Conservation (phyloP, 1,140 invertebrate species). For the Atta colombica region DNA sequence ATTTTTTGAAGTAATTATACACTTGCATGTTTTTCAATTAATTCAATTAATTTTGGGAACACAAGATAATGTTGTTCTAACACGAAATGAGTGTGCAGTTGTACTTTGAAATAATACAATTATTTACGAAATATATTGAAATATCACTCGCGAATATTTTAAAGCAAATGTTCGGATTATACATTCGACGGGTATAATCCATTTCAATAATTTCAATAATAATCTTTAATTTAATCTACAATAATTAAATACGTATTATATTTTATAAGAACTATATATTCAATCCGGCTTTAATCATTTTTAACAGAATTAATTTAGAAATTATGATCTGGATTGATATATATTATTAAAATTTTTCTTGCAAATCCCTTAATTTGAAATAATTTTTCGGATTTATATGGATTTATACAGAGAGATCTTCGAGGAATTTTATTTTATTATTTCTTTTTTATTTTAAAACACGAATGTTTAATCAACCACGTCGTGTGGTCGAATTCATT, state of each 20-base stretch:
- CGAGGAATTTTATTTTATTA: conserved; percentile 21
- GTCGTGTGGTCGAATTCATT: background rate
- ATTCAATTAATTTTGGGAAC: background rate
- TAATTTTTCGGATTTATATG: background rate
- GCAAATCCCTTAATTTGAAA: background rate
- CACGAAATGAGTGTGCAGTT: background rate
- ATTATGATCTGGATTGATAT: background rate
- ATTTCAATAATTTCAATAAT: conserved; percentile 12
- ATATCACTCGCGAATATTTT: background rate
- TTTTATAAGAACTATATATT: background rate
- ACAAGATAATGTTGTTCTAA: background rate
- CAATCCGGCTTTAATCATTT: conserved; percentile 3
- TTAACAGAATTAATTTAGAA: background rate
- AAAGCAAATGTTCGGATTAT: background rate
- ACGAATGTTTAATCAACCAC: background rate
- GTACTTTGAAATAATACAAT: background rate
- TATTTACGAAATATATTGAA: conserved; percentile 14
- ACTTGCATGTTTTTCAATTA: conserved; percentile 15
- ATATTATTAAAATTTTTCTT: background rate
- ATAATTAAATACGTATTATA: conserved; percentile 1
- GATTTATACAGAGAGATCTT: background rate
- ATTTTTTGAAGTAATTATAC: background rate
- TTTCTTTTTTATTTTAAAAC: background rate
- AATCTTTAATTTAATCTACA: conserved; percentile 8
- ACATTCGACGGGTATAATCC: conserved; percentile 15